These are phyloP conservation scores for Pantala flavescens DNA, from an alignment of 1,140 invertebrate species.

Conservation along the genomic window DNA sequence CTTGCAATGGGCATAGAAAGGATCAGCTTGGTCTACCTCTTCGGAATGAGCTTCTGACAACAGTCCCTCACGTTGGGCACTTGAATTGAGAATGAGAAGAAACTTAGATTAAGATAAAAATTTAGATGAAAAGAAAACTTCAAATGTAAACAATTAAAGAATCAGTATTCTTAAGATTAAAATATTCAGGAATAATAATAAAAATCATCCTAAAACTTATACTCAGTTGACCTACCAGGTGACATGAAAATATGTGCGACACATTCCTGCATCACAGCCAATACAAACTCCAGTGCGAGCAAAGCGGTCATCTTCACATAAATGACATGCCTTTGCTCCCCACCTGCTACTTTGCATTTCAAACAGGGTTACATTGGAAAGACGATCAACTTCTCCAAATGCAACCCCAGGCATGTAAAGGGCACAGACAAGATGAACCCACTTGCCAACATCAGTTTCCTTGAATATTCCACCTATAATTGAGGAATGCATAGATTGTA, in stretches of 20 bases:
- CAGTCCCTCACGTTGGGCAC: constrained; percentile 86
- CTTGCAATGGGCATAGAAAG: constrained; percentile 94
- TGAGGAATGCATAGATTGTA: not conserved
- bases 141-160: no score
- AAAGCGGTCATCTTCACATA: constrained; percentile 79
- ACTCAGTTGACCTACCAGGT: constrained; percentile 60
- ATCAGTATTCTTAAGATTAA: no score
- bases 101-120: no score
- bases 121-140: no score
- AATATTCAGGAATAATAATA: no score
- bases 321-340: constrained; percentile 76
- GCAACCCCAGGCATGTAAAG: constrained; percentile 94
- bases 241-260: constrained; percentile 94
- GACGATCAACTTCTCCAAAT: constrained; percentile 85
- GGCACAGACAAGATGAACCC: constrained; percentile 96
- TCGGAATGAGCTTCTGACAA: constrained; percentile 87
- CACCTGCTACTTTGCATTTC: constrained; percentile 93
- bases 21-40: constrained; percentile 89
- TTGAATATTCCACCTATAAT: constrained; percentile 82
- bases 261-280: constrained; percentile 95
- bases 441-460: constrained; percentile 90
- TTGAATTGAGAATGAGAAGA: constrained; percentile 33
- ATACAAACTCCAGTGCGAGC: constrained; percentile 89
- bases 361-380: constrained; percentile 80
- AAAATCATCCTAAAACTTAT: no score